These are phyloP conservation scores for Bombylius discolor DNA, from an alignment of 2,888 invertebrate genomes.

Conservation along the genomic window DNA sequence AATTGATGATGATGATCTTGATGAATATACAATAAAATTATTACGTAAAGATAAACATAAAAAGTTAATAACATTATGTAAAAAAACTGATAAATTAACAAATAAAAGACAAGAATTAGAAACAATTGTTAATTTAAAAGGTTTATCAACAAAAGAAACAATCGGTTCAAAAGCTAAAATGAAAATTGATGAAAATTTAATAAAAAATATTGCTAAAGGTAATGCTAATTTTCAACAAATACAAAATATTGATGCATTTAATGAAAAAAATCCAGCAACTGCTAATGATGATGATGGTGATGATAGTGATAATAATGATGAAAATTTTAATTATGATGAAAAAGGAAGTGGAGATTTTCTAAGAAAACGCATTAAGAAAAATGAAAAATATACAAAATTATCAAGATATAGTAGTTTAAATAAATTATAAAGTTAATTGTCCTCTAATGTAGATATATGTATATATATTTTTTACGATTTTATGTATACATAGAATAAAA, in stretches of 20 bases:
- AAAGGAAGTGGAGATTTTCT: no score
- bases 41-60: neutral
- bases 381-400: no score
- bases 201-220: neutral
- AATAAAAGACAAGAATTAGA: neutral
- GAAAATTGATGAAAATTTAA: neutral
- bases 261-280: constrained; percentile 1
- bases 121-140: neutral
- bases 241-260: neutral
- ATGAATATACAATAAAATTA: neutral
- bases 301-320: neutral
- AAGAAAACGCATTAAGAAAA: no score
- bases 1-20: constrained; percentile 69
- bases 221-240: neutral
- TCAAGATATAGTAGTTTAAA: no score
- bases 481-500: no score
- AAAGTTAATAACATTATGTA: neutral
- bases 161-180: neutral
- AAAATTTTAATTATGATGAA: neutral
- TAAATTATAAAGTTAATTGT: no score
- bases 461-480: no score
- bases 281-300: neutral
- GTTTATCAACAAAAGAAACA: neutral
- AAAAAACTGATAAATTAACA: neutral
- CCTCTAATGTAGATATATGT: no score